These are phyloP conservation scores for Pachyseris speciosa DNA, from an alignment of 64 coral and sea anemone species.

Conservation along the genomic window DNA sequence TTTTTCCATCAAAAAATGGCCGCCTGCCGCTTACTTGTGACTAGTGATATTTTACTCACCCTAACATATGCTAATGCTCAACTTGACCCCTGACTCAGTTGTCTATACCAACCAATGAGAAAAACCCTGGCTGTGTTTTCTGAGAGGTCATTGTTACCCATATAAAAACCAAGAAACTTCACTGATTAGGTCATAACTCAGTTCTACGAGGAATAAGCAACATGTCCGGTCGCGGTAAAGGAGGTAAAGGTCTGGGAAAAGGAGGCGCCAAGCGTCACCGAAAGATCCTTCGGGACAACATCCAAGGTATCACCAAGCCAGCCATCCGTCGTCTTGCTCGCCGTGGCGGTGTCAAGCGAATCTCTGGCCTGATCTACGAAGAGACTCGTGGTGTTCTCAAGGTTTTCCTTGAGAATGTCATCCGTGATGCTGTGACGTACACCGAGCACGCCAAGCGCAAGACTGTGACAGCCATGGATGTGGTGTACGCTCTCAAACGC, in stretches of 20 bases:
- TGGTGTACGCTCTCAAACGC: too few relatives aligned
- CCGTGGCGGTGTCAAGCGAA: slow-evolving; percentile 82
- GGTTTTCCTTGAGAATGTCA: slow-evolving; percentile 51
- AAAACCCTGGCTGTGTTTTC: background rate
- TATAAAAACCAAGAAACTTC: background rate
- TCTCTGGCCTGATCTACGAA: slow-evolving; percentile 82
- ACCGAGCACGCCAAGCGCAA: slow-evolving; percentile 58
- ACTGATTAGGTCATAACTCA: background rate
- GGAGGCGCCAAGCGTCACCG: slow-evolving; percentile 87
- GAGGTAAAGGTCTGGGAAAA: slow-evolving; percentile 84
- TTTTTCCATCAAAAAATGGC: too few relatives aligned
- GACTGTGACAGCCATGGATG: slow-evolving; percentile 47
- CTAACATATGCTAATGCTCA: too few relatives aligned
- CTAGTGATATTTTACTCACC: too few relatives aligned
- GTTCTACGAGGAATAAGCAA: background rate
- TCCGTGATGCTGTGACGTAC: slow-evolving; percentile 49
- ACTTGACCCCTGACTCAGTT: too few relatives aligned
- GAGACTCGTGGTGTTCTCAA: slow-evolving; percentile 45
- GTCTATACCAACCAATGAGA: background rate
- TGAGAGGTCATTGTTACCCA: background rate
- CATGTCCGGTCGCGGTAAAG: slow-evolving; percentile 70
- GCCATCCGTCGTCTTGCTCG: slow-evolving; percentile 82
- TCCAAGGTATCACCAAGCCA: slow-evolving; percentile 82
- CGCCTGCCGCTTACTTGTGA: too few relatives aligned
- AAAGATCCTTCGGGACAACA: slow-evolving; percentile 85